Conservation (phyloP, 2,113 vertebrate species). For the Aldabrachelys gigantea region DNA sequence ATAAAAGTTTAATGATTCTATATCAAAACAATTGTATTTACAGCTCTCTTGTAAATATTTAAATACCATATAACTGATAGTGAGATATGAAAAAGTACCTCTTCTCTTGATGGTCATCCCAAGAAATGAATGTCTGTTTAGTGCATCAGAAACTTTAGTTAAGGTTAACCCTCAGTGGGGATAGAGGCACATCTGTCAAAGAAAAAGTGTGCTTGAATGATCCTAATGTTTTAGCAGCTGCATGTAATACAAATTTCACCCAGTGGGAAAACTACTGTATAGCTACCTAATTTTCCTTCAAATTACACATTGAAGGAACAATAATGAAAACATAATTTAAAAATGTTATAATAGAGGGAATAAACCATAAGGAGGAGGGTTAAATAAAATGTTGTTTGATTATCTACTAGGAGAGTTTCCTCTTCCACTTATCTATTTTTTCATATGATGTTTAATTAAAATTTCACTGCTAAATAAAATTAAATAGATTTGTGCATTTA, state of each 20-base stretch:
- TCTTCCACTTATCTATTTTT: neutral
- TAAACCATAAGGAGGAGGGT: constrained; percentile 3
- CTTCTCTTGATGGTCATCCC: constrained; percentile 41
- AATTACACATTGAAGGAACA: constrained; percentile 51
- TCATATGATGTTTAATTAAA: neutral
- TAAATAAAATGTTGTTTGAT: neutral
- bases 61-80: constrained; percentile 45
- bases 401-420: neutral
- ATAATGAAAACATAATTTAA: constrained; percentile 61
- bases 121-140: constrained; percentile 80
- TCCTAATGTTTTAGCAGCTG: constrained; percentile 79
- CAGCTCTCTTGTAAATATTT: constrained; percentile 64
- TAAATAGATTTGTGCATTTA: neutral
- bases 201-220: constrained; percentile 71
- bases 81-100: constrained; percentile 5
- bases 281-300: constrained; percentile 71
- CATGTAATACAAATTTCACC: constrained; percentile 65
- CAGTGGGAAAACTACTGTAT: constrained; percentile 78
- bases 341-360: constrained; percentile 10
- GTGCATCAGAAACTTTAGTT: constrained; percentile 81
- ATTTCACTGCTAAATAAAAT: neutral
- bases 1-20: neutral
- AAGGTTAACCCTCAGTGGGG: constrained; percentile 69
- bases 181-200: constrained; percentile 80
- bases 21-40: neutral